phyloP scores from a whole-genome alignment of 92 coral and sea anemone genomes.

The Paragorgia papillata region DNA sequence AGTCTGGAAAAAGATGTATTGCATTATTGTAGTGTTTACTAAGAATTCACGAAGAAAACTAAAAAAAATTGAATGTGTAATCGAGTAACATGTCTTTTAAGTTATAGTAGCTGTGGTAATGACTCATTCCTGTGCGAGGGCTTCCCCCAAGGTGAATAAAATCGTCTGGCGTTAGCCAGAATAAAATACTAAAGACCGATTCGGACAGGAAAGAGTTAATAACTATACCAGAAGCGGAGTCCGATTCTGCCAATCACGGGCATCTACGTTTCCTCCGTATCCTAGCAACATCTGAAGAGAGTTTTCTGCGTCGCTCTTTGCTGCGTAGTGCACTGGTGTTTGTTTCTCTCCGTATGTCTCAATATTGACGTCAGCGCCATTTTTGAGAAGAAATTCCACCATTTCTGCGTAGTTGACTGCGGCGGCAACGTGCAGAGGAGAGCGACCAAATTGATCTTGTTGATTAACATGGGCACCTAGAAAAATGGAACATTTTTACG shows the following conservation, averaged over 20 bases:
- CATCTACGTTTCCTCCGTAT: constrained; percentile 33
- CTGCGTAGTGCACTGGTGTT: constrained; percentile 26
- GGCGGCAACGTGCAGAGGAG: constrained; percentile 40
- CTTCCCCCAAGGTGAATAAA: no score
- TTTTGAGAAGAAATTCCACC: constrained; percentile 37
- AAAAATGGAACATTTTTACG: background rate
- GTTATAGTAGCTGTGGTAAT: no score
- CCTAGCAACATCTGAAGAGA: constrained; percentile 34
- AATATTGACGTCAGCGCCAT: constrained; percentile 25
- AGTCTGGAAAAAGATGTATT: constrained; percentile 6
- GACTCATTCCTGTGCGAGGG: no score
- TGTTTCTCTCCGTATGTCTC: constrained; percentile 32
- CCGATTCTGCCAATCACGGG: constrained; percentile 29
- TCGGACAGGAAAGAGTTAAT: constrained; percentile 14
- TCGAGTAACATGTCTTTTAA: no score
- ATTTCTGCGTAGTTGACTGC: constrained; percentile 43
- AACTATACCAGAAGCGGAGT: constrained; percentile 25
- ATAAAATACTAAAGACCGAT: no score
- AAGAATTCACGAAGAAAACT: no score
- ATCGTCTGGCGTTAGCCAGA: no score
- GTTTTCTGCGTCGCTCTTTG: constrained; percentile 32
- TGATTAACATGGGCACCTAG: constrained; percentile 30
- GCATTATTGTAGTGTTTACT: no score
- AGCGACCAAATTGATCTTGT: constrained; percentile 28
- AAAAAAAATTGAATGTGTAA: no score